Evolutionary conservation across 2,113 vertebrate species (phyloP), one percentile per base, ranked within the genome.

Genomic region (Lota lota): DNA sequence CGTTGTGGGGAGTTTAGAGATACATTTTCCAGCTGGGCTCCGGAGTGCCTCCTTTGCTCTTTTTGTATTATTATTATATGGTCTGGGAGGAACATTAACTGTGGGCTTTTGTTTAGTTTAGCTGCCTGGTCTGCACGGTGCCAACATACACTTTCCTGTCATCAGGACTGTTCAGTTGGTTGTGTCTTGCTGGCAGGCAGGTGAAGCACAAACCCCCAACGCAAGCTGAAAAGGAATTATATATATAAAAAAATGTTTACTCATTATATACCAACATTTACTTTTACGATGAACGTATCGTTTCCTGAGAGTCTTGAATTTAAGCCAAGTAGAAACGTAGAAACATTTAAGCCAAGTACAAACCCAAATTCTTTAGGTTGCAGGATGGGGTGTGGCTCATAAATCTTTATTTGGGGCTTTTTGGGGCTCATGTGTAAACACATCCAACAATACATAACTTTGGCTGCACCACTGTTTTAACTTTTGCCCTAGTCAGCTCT

Each of bases 351-450:
- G 74, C 78, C 84, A 88, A 88, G 88, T 80, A 89, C 77, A 75
- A 74, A 24, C 28, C 1, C 18, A 59, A 62, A 62, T 19, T 71
- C 77, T 53, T 51, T 36, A 59, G n/a, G 60, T n/a, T 8, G 64
- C 72, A 21, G 67, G 73, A 71, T 18, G 20, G 57, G 19, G 24
- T 12, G 6, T 16, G 3, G 17, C 36, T 68, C 76, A 83, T 92
- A 86, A 88, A 90, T 92, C 87, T 79, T n/a, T n/a, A n/a, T n/a
- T n/a, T n/a, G n/a, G n/a, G 56, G 67, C 80, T 77, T 71, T 86
- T 90, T 90, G 70, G 79, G 84, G 82, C 76, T 24, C 61, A 75
- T 80, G 14, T 82, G 75, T 85, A 86, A 74, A 90, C 77, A 73
- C 64, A 80, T 76, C 80, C 69, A 14, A 54, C 47, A 59, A 57